A percentile compares a stretch with the other conserved stretches of the same genome.
phyloP scores from a whole-genome alignment of 2,888 invertebrate genomes.

The Leptinotarsa juncta region DNA sequence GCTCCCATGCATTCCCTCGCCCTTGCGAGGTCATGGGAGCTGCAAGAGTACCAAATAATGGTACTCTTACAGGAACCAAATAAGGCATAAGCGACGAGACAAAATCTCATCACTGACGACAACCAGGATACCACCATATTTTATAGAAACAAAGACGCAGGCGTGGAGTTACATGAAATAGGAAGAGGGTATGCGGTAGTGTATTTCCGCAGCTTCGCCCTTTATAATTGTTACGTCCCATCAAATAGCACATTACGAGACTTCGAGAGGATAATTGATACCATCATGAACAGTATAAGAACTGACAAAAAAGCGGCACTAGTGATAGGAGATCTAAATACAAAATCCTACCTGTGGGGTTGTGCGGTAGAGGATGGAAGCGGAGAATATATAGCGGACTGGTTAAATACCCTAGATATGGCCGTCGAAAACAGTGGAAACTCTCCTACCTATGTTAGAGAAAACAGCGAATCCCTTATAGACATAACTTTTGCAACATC shows the following conservation, averaged over 20 bases:
- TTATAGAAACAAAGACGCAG: too few species aligned
- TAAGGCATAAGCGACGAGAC: too few species aligned
- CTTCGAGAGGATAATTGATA: background rate
- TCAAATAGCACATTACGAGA: background rate
- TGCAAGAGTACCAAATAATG: too few species aligned
- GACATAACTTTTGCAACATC: background rate
- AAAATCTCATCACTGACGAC: too few species aligned
- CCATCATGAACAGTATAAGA: background rate
- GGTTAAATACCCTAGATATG: background rate
- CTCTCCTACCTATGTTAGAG: background rate
- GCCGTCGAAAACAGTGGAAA: background rate
- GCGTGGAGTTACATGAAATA: background rate
- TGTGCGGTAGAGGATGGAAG: background rate
- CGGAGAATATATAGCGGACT: background rate
- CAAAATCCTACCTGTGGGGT: background rate
- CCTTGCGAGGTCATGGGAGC: too few species aligned
- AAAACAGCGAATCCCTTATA: background rate
- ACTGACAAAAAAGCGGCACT: background rate
- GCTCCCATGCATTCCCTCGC: too few species aligned
- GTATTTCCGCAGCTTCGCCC: background rate
- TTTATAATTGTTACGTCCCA: background rate
- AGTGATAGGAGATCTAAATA: background rate
- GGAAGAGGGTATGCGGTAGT: background rate
- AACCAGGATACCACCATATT: too few species aligned
- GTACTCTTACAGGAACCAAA: too few species aligned